phyloP scores from a whole-genome alignment of 2,113 vertebrate genomes.

The Embiotoca jacksoni region DNA sequence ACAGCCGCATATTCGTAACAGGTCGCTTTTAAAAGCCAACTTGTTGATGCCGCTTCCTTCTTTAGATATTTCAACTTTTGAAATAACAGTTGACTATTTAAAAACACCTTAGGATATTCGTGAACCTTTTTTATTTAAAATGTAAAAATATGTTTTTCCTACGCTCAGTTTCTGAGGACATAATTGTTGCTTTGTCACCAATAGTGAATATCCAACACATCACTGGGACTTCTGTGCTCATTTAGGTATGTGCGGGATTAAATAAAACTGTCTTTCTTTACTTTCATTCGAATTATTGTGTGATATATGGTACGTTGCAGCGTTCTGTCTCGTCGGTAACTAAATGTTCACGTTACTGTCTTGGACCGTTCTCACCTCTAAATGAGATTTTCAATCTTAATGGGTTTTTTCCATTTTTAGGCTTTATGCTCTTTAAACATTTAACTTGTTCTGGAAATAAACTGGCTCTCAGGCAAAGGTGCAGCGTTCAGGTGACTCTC shows the following conservation, averaged over 20 bases:
- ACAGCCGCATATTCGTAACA: neutral
- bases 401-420: neutral
- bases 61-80: neutral
- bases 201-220: neutral
- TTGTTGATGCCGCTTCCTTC: neutral
- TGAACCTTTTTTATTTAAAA: too few species aligned
- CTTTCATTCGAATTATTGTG: neutral
- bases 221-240: conserved; percentile 34
- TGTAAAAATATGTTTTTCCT: too few species aligned
- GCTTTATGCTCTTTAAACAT: conserved; percentile 22
- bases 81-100: neutral
- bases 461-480: conserved; percentile 14
- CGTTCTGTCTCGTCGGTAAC: too few species aligned
- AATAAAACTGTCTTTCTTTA: neutral
- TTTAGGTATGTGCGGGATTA: neutral
- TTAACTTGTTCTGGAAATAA: conserved; percentile 36
- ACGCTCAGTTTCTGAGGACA: too few species aligned
- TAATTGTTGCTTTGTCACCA: too few species aligned
- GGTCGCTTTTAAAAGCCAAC: neutral
- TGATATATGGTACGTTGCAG: neutral
- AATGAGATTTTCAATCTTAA: neutral
- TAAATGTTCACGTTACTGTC: neutral
- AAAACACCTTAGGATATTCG: too few species aligned
- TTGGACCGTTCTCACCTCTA: neutral
- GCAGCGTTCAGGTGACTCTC: conserved; percentile 28